Conservation (phyloP, 2,113 vertebrate genomes). For the Erpornis zantholeuca region DNA sequence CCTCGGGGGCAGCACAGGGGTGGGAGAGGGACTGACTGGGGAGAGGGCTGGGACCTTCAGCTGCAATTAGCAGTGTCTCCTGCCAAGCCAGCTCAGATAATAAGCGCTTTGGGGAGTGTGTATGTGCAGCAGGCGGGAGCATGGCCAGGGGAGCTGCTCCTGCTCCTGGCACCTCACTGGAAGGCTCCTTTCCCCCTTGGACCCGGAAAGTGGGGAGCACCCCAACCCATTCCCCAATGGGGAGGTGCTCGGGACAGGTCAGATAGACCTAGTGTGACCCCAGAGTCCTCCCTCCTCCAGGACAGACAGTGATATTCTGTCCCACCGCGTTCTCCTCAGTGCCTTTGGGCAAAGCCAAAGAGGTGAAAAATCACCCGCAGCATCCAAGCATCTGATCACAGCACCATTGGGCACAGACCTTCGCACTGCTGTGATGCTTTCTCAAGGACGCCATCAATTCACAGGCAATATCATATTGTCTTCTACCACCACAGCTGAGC, state of each 20-base stretch:
- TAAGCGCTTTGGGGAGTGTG: neutral
- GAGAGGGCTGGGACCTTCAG: neutral
- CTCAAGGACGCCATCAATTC: slow-evolving; percentile 48
- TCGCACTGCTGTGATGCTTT: neutral
- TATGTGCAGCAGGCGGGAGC: neutral
- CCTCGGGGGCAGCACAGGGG: neutral
- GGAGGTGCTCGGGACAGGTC: neutral
- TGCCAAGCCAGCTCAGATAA: neutral
- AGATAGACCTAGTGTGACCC: rapidly evolving
- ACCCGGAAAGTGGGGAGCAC: rapidly evolving
- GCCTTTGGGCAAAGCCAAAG: neutral
- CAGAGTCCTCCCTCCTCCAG: neutral
- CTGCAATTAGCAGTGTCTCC: neutral
- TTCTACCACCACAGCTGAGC: slow-evolving; percentile 34
- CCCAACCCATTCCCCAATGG: neutral
- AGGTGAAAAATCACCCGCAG: slow-evolving; percentile 17
- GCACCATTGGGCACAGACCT: neutral
- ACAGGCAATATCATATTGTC: neutral
- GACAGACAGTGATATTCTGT: neutral
- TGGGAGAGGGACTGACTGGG: neutral
- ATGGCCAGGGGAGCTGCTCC: rapidly evolving
- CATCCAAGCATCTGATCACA: neutral
- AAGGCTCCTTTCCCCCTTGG: neutral
- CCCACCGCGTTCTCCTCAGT: neutral
- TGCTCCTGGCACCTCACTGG: rapidly evolving